Evolutionary conservation across 1,140 invertebrate species (phyloP), one percentile per base, ranked within the genome.

Genomic region (Euschistus heros): DNA sequence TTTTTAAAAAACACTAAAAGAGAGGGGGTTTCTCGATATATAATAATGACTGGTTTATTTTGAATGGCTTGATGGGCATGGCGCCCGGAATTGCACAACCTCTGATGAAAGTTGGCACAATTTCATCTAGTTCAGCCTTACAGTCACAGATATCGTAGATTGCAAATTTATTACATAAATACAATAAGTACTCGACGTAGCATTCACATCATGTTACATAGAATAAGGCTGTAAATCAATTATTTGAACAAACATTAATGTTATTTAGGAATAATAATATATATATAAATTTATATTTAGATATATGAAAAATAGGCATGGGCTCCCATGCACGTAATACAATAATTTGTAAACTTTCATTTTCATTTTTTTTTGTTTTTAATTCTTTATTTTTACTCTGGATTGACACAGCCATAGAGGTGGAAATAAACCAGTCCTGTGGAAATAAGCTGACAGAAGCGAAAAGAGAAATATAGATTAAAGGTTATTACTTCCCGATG

Each of bases 231-330:
- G 24, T 57, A 57, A 55, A 27, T 57, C 54, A 27, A 57, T 52
- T 22, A 57, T 57, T 20, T 15, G 24, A 57, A 57, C 24, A 24
- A 24, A 57, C 22, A 57, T 24, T 57, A 24, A 24, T 8, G 5
- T 50, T 50, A 6, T 50, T 26, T 57, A 57, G 10, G 54, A 24
- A 57, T 57, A 57, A 57, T 18, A 14, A 57, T 18, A 50, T 57
- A 26, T 24, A 37, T 37, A 10, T 37, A 37, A 10, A 37, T 37
- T 37, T 30, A 30, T 30, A 30, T 4, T 30, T 37, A 37, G 33
- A 37, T 37, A 57, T 57, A 57, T 57, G 54, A 57, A 57, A 57
- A 57, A 57, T 57, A 57, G 54, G 54, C 54, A 57, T 57, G 54
- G 24, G 54, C 47, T 8, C 26, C 24, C 54, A 57, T 57, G 54